Evolutionary conservation across 1,140 invertebrate genomes (phyloP).

Genomic region (Armadillidium nasatum): DNA sequence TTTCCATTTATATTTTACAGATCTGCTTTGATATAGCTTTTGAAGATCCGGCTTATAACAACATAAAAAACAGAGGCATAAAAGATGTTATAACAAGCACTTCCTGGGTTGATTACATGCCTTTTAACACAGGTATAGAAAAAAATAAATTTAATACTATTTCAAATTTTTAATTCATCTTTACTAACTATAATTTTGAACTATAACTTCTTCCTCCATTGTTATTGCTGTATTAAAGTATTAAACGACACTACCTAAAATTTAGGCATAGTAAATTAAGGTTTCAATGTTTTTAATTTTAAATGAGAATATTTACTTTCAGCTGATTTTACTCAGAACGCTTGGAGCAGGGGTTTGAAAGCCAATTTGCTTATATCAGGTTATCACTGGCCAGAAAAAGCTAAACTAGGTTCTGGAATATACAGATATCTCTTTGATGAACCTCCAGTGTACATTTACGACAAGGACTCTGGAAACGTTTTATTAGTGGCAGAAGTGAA

Average conservation of each 20-base stretch:
- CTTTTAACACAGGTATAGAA: slow-evolving; percentile 52
- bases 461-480: slow-evolving; percentile 32
- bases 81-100: slow-evolving; percentile 66
- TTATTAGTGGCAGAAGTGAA: slow-evolving; percentile 32
- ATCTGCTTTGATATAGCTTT: slow-evolving; percentile 72
- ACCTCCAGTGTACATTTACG: slow-evolving; percentile 48
- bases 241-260: too few species aligned
- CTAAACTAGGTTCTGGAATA: slow-evolving; percentile 59
- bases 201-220: too few species aligned
- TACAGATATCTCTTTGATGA: slow-evolving; percentile 53
- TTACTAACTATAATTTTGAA: too few species aligned
- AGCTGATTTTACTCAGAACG: slow-evolving; percentile 49
- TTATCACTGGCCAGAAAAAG: slow-evolving; percentile 52
- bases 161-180: too few species aligned
- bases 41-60: slow-evolving; percentile 55
- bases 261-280: too few species aligned
- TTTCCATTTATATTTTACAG: too few species aligned
- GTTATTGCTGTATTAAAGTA: too few species aligned
- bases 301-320: too few species aligned
- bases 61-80: slow-evolving; percentile 55
- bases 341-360: slow-evolving; percentile 55
- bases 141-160: too few species aligned
- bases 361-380: slow-evolving; percentile 59
- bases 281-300: too few species aligned
- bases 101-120: slow-evolving; percentile 67